Evolutionary conservation across 1,140 invertebrate species (phyloP).

Genomic region (Lasaia peninsularis): DNA sequence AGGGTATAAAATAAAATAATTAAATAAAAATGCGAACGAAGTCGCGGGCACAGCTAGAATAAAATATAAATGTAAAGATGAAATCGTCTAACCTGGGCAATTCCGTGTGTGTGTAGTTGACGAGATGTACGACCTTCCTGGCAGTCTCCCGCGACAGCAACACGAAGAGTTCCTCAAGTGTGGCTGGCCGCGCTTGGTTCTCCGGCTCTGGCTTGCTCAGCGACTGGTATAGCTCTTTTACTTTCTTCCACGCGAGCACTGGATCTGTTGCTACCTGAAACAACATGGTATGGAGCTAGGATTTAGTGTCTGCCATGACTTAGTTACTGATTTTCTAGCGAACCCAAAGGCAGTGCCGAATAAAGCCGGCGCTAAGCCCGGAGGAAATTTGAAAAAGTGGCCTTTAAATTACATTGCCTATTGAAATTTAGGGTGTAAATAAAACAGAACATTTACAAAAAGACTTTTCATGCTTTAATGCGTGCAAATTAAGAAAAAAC

Average conservation of each 20-base stretch:
- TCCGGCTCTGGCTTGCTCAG: slow-evolving; percentile 87
- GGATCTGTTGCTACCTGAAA: slow-evolving; percentile 86
- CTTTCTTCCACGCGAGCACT: slow-evolving; percentile 84
- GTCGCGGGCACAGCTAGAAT: no score
- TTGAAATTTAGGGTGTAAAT: no score
- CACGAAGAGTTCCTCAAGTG: slow-evolving; percentile 86
- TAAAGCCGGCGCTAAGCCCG: no score
- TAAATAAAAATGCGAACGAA: no score
- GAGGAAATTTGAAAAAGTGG: no score
- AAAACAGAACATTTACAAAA: no score
- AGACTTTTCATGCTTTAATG: no score
- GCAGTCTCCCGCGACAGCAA: slow-evolving; percentile 85
- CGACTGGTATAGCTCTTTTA: slow-evolving; percentile 82
- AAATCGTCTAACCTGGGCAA: slow-evolving; percentile 73
- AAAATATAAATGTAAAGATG: background rate
- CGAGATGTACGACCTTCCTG: slow-evolving; percentile 84
- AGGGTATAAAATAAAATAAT: no score
- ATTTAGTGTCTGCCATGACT: background rate
- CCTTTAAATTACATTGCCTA: no score
- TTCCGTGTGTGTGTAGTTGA: slow-evolving; percentile 82
- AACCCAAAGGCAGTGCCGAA: no score
- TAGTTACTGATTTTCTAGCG: no score
- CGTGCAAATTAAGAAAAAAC: no score
- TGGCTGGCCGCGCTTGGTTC: slow-evolving; percentile 87
- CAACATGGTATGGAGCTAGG: background rate